Evolutionary conservation across 2,113 vertebrate species (phyloP), one percentile per base, ranked within the genome.

Genomic region (Myrmecophaga tridactyla): DNA sequence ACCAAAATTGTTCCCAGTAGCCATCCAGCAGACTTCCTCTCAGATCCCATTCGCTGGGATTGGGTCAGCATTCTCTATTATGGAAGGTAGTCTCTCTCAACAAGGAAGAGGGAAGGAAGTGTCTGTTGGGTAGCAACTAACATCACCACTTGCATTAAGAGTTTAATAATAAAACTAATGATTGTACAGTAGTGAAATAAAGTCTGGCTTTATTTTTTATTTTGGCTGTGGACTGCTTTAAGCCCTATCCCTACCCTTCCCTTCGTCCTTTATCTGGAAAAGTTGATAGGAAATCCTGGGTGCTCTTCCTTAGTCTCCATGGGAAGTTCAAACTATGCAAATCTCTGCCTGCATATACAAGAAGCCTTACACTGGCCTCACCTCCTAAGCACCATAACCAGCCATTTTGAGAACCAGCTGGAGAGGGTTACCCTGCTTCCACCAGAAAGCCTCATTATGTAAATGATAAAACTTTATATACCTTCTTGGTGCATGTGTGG

Each of bases 201-300:
- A 46, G 4, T 27, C 31, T 3, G 25, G n/a, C 29, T 92, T 18
- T 53, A 51, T 62, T 91, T 73, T 48, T 53, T 10, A 63, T 43
- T 18, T 36, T 90, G 31, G 11, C 48, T 63, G 36, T 18, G 10
- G 17, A 78, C 27, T 34, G 29, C 7, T 85, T 88, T 43, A 36
- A 82, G 29, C 3, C 34, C 31, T 1, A 17, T 1, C 2, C 1
- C 13, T 41, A 7, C 13, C 6, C 4, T 4, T 48, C 18, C 8
- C 3, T 85, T 23, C 39, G 3, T 34, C 8, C 1, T 1, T 14
- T 1, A 21, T 60, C 4, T 34, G 36, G 18, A 51, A 7, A 87
- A 75, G 0, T 7, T 58, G n/a, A 8, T 86, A 48, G 20, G n/a
- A 87, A 85, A 76, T 39, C 1, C 2, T 1, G 72, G 51, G 7